Evolutionary conservation across 2,797 vertebrate genomes (phyloP), one percentile per base, ranked within the genome.

Genomic region (Arrhamphus sclerolepis): DNA sequence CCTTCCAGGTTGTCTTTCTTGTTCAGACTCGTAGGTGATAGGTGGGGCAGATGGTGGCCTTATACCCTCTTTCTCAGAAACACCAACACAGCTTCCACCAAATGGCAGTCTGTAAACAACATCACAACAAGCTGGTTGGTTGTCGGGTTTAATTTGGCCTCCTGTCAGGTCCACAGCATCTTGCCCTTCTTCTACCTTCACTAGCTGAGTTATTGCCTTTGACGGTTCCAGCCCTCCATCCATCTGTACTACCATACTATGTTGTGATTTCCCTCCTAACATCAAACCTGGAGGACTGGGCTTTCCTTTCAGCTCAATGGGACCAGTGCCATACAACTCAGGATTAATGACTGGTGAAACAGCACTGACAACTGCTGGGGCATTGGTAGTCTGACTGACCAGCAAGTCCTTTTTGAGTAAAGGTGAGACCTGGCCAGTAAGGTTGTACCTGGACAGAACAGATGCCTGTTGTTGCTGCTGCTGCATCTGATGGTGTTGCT

Each of bases 51-150:
- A 87, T 47, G 93, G 87, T 51, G 92, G 60, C 72, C 58, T 43
- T 89, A 93, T 88, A 39, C 86, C 90, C 70, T 90, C 89, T 89
- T 94, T 94, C 78, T 98, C 97, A 2, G 94, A 89, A 24, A 77
- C 86, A 11, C 96, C 96, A 0, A 93, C 92, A 87, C 97, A 98
- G 80, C 92, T 98, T 56, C 96, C 87, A 6, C 94, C 93, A 7
- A 99, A 99, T 44, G 98, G 96, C 64, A 99, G 93, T 76, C 95
- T 95, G 83, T 99, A 99, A 85, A 99, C 96, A 79, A 99, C 90
- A 47, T 99, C 97, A 39, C 98, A 99, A 79, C 98, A 99, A 1
- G 94, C 94, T 56, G 94, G 89, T 70, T 96, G 96, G 87, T 91
- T 97, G 78, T 98, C 98, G 0, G 96, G 80, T 85, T 97, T 95